These are phyloP conservation scores for Limnodromus scolopaceus DNA, from an alignment of 2,797 vertebrate genomes.

Conservation along the genomic window DNA sequence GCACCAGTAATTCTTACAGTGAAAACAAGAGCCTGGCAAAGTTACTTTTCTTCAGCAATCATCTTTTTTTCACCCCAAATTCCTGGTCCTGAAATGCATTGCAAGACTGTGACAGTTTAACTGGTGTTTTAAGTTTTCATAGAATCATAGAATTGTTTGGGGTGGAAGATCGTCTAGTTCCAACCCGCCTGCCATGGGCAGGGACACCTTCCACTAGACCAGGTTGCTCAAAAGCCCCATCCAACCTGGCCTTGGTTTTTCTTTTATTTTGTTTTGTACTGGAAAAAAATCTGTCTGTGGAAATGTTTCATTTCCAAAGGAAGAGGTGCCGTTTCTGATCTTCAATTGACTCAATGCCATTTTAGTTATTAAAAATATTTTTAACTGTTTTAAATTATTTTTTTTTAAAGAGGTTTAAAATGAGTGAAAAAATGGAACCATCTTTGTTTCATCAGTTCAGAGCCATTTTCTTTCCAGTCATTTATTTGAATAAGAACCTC, in stretches of 20 bases:
- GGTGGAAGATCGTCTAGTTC: not conserved
- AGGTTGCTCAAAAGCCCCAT: not conserved
- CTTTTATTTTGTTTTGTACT: not conserved
- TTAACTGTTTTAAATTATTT: not conserved
- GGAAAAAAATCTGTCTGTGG: not conserved
- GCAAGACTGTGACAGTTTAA: too few species aligned
- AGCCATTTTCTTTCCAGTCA: not conserved
- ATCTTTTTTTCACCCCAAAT: accelerated
- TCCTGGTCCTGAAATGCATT: not conserved
- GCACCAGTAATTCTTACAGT: not conserved
- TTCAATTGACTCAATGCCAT: accelerated
- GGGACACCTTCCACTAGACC: not conserved
- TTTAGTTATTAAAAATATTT: not conserved
- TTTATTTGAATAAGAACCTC: not conserved
- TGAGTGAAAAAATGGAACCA: accelerated
- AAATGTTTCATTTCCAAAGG: not conserved
- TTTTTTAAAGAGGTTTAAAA: not conserved
- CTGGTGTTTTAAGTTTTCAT: accelerated
- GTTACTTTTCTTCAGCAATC: not conserved
- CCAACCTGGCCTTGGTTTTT: not conserved
- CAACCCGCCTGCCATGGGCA: not conserved
- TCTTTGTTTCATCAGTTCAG: not conserved
- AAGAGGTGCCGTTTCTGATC: not conserved
- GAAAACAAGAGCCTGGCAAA: not conserved
- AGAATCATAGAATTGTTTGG: not conserved